Evolutionary conservation across 1,140 invertebrate species (phyloP).

Genomic region (Plodia interpunctella): DNA sequence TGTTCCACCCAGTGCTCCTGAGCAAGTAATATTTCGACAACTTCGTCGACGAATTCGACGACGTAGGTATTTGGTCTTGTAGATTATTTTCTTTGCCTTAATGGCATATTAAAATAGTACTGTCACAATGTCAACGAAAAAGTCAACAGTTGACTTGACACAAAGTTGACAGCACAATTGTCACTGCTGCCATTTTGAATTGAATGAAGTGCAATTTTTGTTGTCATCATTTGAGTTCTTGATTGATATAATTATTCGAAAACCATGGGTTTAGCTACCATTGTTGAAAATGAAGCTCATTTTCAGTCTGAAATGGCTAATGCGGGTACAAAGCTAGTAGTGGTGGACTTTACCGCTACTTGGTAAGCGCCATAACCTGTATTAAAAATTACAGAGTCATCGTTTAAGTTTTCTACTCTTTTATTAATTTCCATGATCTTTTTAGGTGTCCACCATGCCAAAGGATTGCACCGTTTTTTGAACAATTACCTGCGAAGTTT

Average conservation of each 20-base stretch:
- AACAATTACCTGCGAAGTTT: slow-evolving; percentile 90
- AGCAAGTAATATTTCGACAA: no score
- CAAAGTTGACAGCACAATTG: background rate
- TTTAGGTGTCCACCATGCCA: slow-evolving; percentile 96
- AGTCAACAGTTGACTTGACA: no score
- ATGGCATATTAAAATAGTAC: no score
- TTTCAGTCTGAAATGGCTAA: slow-evolving; percentile 89
- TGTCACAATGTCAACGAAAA: no score
- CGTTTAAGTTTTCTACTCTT: slow-evolving; percentile 23
- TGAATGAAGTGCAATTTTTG: slow-evolving; percentile 32
- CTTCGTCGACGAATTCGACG: no score
- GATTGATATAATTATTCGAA: slow-evolving; percentile 7
- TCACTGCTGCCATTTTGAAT: slow-evolving; percentile 49
- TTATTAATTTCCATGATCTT: slow-evolving; percentile 17
- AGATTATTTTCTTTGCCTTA: no score
- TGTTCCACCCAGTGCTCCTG: no score
- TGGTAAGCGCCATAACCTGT: slow-evolving; percentile 81
- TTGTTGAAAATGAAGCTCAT: slow-evolving; percentile 83
- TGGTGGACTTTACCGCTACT: slow-evolving; percentile 95
- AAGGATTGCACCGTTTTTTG: slow-evolving; percentile 93
- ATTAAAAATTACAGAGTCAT: slow-evolving; percentile 46
- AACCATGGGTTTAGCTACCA: slow-evolving; percentile 70
- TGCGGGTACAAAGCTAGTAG: slow-evolving; percentile 92
- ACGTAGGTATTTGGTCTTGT: no score
- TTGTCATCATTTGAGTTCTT: slow-evolving; percentile 30